Conservation (phyloP, 2,888 invertebrate species). For the Eurois occulta region DNA sequence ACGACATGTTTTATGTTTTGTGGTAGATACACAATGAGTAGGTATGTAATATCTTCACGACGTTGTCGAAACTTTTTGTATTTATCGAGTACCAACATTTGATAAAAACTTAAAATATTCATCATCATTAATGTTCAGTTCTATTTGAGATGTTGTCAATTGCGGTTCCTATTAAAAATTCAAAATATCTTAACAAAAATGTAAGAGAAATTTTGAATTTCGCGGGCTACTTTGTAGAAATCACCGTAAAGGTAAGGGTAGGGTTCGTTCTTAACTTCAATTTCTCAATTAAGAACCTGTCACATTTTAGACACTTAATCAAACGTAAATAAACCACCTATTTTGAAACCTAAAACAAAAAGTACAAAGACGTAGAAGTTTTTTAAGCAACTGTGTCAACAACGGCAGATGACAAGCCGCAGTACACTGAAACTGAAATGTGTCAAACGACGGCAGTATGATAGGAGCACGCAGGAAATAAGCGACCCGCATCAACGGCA, state of each 20-base stretch:
- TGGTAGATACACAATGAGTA: background rate
- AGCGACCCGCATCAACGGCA: conserved; percentile 9
- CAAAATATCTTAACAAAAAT: background rate
- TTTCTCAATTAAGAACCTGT: background rate
- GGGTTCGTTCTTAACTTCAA: background rate
- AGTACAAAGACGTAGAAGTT: background rate
- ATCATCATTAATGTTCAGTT: too few species aligned
- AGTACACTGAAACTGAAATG: conserved; percentile 18
- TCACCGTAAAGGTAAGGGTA: background rate
- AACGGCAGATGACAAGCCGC: conserved; percentile 11
- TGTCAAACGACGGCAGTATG: conserved; percentile 28
- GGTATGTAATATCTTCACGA: background rate
- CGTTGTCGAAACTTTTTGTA: background rate
- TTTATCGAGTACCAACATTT: background rate
- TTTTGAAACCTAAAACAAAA: background rate
- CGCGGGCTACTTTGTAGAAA: background rate
- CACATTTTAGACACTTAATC: background rate
- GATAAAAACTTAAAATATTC: background rate
- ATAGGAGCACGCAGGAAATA: conserved; percentile 22
- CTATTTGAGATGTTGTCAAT: too few species aligned
- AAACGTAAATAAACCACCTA: background rate
- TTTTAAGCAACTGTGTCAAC: conserved; percentile 1
- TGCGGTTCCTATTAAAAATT: background rate
- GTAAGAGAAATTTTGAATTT: background rate
- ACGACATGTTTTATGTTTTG: background rate